phyloP scores from a whole-genome alignment of 92 coral and sea anemone species.

The Porites cylindrica region DNA sequence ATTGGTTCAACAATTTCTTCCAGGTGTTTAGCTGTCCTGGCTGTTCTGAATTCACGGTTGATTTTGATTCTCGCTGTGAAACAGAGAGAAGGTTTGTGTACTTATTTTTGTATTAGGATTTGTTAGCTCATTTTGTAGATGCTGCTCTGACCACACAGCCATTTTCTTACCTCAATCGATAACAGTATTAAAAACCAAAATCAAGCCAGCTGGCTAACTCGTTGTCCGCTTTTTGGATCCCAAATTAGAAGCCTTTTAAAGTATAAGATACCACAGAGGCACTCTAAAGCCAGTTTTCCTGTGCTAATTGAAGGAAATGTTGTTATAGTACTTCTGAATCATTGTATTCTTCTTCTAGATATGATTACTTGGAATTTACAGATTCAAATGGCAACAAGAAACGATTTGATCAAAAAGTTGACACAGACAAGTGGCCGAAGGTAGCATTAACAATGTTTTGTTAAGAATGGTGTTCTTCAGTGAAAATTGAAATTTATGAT shows the following conservation, averaged over 20 bases:
- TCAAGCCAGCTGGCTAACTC: no score
- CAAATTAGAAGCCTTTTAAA: no score
- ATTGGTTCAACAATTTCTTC: background rate
- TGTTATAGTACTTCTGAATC: no score
- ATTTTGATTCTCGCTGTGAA: slow-evolving; percentile 96
- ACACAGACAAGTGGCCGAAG: slow-evolving; percentile 99
- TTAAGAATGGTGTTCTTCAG: background rate
- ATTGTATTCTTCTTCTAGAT: slow-evolving; percentile 48
- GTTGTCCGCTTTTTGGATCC: no score
- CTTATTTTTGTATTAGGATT: background rate
- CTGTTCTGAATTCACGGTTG: slow-evolving; percentile 94
- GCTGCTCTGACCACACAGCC: background rate
- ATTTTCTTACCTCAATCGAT: no score
- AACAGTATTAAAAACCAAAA: no score
- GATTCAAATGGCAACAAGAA: slow-evolving; percentile 95
- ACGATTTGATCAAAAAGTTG: slow-evolving; percentile 98
- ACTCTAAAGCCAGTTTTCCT: no score
- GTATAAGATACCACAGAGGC: no score
- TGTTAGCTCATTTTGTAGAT: background rate
- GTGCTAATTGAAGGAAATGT: no score
- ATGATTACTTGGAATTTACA: slow-evolving; percentile 97
- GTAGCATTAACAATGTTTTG: slow-evolving; percentile 34
- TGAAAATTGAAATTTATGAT: no score
- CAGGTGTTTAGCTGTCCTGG: slow-evolving; percentile 99
- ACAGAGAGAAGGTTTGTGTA: slow-evolving; percentile 88